Conservation (phyloP, 2,797 vertebrate species). For the Danio choprae region DNA sequence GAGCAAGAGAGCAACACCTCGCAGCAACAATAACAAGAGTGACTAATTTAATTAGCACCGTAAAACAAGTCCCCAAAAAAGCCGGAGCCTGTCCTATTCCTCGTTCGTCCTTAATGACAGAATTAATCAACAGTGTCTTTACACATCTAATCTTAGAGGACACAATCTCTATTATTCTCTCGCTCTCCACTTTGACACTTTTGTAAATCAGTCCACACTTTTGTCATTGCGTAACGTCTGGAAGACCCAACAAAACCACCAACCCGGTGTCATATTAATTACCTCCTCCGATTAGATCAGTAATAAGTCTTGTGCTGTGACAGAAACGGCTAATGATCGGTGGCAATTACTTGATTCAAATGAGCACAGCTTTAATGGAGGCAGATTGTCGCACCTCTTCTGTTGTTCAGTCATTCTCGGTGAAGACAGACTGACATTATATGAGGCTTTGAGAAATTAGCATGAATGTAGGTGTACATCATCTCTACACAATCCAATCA, state of each 20-base stretch:
- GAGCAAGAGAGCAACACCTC: slow-evolving; percentile 33
- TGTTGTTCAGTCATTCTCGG: slow-evolving; percentile 11
- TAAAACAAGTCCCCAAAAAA: slow-evolving; percentile 44
- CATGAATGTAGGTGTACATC: not conserved
- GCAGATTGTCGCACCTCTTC: slow-evolving; percentile 27
- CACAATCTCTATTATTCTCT: slow-evolving; percentile 36
- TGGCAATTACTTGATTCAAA: slow-evolving; percentile 44
- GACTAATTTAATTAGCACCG: slow-evolving; percentile 59
- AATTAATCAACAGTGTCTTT: slow-evolving; percentile 54
- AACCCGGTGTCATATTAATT: slow-evolving; percentile 46
- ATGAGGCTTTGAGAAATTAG: not conserved
- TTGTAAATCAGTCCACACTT: slow-evolving; percentile 35
- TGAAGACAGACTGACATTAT: not conserved
- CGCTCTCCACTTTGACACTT: slow-evolving; percentile 35
- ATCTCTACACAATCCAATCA: not conserved
- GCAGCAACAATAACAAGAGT: slow-evolving; percentile 47
- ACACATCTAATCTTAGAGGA: slow-evolving; percentile 43
- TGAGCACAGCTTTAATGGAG: slow-evolving; percentile 45
- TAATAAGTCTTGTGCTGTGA: slow-evolving; percentile 23
- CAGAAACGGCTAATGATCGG: slow-evolving; percentile 37
- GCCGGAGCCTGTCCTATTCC: not conserved
- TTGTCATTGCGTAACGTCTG: slow-evolving; percentile 30
- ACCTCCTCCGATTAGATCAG: slow-evolving; percentile 42
- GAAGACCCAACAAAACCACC: slow-evolving; percentile 18
- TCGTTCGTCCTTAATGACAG: slow-evolving; percentile 40